These are phyloP conservation scores for Gouania willdenowi DNA, from an alignment of 2,797 vertebrate species.

Conservation along the genomic window DNA sequence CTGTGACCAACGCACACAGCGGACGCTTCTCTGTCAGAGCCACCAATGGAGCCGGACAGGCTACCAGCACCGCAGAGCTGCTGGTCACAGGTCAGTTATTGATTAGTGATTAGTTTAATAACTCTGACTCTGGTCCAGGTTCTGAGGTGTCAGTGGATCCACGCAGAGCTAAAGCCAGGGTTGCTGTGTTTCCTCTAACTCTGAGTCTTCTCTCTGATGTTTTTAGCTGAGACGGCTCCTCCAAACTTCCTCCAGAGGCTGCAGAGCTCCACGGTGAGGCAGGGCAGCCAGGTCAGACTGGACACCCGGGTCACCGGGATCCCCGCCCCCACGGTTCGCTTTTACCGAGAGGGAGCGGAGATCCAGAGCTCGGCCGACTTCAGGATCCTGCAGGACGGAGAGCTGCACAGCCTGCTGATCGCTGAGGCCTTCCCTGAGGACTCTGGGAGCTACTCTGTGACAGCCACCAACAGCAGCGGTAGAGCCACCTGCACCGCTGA, in stretches of 20 bases:
- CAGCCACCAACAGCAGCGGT: constrained; percentile 91
- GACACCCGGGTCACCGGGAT: constrained; percentile 93
- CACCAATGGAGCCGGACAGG: constrained; percentile 97
- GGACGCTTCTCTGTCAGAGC: constrained; percentile 95
- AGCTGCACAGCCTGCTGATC: constrained; percentile 95
- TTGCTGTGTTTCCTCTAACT: no score
- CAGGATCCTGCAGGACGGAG: constrained; percentile 92
- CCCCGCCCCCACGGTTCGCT: constrained; percentile 96
- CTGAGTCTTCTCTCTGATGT: no score
- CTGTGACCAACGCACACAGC: constrained; percentile 88
- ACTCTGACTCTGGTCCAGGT: no score
- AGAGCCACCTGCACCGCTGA: constrained; percentile 96
- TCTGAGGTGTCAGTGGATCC: no score
- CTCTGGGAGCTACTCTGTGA: constrained; percentile 96
- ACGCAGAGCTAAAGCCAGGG: no score
- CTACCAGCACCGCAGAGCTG: constrained; percentile 95
- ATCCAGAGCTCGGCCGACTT: constrained; percentile 98
- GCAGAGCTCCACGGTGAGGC: constrained; percentile 91
- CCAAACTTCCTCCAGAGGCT: constrained; percentile 94
- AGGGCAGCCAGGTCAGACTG: constrained; percentile 95
- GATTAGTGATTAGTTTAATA: no score
- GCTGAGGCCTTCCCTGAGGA: constrained; percentile 96
- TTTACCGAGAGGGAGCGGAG: constrained; percentile 97
- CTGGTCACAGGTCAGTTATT: constrained; percentile 89
- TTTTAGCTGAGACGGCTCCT: constrained; percentile 88